Conservation (phyloP, 2,113 vertebrate genomes). For the Microtus montanus region DNA sequence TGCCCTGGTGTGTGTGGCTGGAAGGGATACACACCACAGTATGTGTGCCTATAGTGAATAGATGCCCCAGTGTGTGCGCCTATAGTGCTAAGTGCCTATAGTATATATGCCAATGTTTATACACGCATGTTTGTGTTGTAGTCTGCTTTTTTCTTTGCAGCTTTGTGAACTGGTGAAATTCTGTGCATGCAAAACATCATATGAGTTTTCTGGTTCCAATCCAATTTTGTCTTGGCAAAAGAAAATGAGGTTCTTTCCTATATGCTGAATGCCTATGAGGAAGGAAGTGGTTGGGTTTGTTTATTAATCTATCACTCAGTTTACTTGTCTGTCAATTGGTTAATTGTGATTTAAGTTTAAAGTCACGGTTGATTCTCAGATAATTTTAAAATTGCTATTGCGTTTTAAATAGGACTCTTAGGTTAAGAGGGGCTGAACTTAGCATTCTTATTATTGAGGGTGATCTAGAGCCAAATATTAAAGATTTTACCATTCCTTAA, state of each 20-base stretch:
- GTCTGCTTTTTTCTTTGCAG: background rate
- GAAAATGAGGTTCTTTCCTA: conserved; percentile 43
- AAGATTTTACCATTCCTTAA: background rate
- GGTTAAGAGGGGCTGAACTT: background rate
- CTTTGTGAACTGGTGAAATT: conserved; percentile 58
- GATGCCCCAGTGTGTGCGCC: background rate
- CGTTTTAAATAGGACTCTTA: background rate
- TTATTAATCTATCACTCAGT: conserved; percentile 21
- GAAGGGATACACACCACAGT: no score
- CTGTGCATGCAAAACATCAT: conserved; percentile 61
- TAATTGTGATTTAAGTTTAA: conserved; percentile 35
- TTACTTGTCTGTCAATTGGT: conserved; percentile 45
- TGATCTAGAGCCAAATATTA: conserved; percentile 22
- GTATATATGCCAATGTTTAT: conserved; percentile 34
- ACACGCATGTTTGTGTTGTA: background rate
- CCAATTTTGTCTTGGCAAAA: conserved; percentile 68
- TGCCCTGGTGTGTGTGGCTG: background rate
- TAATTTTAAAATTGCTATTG: background rate
- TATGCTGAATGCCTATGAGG: conserved; percentile 29
- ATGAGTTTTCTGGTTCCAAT: conserved; percentile 54
- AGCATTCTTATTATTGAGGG: background rate
- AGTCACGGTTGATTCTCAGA: conserved; percentile 5
- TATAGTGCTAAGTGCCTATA: background rate
- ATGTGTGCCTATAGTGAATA: background rate
- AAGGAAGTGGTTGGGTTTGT: conserved; percentile 41